phyloP scores from a whole-genome alignment of 2,888 invertebrate genomes.

The Heliconius cydno region DNA sequence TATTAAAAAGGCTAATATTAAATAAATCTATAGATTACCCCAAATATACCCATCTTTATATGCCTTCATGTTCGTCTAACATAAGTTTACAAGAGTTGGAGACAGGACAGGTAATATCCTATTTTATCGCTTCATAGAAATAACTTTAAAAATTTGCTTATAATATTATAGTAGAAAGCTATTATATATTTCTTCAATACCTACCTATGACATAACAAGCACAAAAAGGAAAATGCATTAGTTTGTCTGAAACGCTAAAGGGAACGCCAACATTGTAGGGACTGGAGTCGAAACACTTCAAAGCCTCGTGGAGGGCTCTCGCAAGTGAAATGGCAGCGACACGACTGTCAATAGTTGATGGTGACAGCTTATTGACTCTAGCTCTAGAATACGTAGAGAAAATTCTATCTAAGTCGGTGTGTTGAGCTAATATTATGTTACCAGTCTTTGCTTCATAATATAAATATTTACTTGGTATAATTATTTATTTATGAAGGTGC shows the following conservation, averaged over 20 bases:
- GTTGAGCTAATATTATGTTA: neutral
- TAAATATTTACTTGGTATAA: neutral
- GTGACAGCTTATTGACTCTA: constrained; percentile 39
- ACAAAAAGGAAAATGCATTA: constrained; percentile 15
- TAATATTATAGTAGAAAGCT: neutral
- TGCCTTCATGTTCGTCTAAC: neutral
- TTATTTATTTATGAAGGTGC: neutral
- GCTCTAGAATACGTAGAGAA: neutral
- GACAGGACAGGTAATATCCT: too few species aligned
- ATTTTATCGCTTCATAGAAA: too few species aligned
- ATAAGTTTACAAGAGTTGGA: neutral
- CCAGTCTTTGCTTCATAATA: neutral
- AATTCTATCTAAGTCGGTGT: constrained; percentile 1
- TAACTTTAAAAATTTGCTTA: neutral
- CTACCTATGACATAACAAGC: constrained; percentile 3
- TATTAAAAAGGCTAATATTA: neutral
- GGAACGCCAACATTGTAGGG: constrained; percentile 38
- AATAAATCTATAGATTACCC: neutral
- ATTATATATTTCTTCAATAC: neutral
- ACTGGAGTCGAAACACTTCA: constrained; percentile 45
- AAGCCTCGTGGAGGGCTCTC: constrained; percentile 42
- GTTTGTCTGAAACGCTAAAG: constrained; percentile 35
- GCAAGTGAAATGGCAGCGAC: constrained; percentile 40
- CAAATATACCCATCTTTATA: neutral
- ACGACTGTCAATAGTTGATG: constrained; percentile 33